Evolutionary conservation across 2,888 invertebrate genomes (phyloP), one percentile per base, ranked within the genome.

Genomic region (Hydraecia micacea): DNA sequence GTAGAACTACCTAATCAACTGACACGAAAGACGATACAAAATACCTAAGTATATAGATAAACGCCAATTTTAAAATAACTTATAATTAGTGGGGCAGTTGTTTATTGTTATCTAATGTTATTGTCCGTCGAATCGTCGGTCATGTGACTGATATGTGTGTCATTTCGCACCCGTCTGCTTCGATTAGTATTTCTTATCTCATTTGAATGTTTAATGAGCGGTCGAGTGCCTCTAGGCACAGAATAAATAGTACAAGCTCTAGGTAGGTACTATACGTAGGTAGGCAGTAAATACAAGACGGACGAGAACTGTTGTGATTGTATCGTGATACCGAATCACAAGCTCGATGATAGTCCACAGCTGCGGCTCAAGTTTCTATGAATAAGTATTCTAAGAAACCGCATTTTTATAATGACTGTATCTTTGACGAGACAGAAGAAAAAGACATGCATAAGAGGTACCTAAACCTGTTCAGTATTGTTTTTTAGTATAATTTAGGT

Each of bases 141-240:
- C 82, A 62, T 82, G 82, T 71, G 79, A 73, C 74, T n/a, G 65
- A 73, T 70, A 78, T 71, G 73, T 71, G 73, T 65, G 72, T 63
- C 69, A 55, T 52, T 65, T 58, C 36, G 55, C n/a, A 62, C 15
- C 18, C 55, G 62, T 58, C 66, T 68, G 67, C 55, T 83, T 52
- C 71, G 71, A 83, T 79, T 68, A 74, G 21, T 55, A 71, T 72
- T 83, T 18, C 49, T 39, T 73, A 73, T 78, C 55, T 39, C 25
- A n/a, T 70, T 60, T 72, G 25, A 66, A 67, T 74, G 28, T 58
- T 28, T 72, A 65, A 63, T 63, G 78, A 42, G 32, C 52, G 9
- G n/a, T 39, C 18, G 55, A 36, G 15, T 78, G 21, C 36, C 42
- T 58, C 25, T 49, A n/a, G 18, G 36, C n/a, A n/a, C n/a, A n/a